These are phyloP conservation scores for Pongo pygmaeus DNA, from an alignment of 2,113 vertebrate species.

Conservation along the genomic window DNA sequence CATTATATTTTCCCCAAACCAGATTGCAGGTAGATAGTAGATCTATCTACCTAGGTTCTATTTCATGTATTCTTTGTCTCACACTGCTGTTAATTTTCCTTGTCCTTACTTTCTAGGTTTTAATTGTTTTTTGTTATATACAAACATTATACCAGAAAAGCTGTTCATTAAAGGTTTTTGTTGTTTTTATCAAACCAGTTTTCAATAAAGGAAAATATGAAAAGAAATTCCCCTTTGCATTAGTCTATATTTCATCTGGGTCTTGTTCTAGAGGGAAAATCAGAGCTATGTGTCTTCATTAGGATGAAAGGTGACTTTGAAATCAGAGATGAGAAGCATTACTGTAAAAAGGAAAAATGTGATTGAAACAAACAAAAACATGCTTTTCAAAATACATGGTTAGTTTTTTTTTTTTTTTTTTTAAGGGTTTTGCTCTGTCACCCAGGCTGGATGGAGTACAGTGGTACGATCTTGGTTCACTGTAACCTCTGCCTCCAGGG, in stretches of 20 bases:
- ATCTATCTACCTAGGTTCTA: constrained; percentile 12
- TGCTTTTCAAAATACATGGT: not conserved
- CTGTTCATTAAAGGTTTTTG: not conserved
- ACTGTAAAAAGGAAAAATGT: not conserved
- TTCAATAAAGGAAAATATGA: constrained; percentile 1
- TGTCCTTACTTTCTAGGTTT: constrained; percentile 36
- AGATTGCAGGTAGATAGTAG: not conserved
- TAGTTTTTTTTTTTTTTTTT: not conserved
- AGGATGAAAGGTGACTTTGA: constrained; percentile 73
- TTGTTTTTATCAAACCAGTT: constrained; percentile 1
- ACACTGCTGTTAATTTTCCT: constrained; percentile 14
- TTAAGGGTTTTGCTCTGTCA: too few relatives aligned
- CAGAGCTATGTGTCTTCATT: not conserved
- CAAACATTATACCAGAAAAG: not conserved
- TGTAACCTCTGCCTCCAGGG: too few relatives aligned
- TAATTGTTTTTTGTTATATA: constrained; percentile 41
- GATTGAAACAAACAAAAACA: constrained; percentile 40
- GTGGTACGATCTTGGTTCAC: too few relatives aligned
- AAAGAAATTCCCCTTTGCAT: not conserved
- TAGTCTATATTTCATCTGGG: not conserved
- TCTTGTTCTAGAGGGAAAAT: constrained; percentile 54
- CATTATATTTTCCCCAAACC: not conserved
- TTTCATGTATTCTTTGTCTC: constrained; percentile 46
- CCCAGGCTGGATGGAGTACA: too few relatives aligned
- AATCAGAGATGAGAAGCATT: constrained; percentile 49